Base-by-base conservation (phyloP, 1,140 invertebrate species). In the Scaptomyza montana region DNA sequence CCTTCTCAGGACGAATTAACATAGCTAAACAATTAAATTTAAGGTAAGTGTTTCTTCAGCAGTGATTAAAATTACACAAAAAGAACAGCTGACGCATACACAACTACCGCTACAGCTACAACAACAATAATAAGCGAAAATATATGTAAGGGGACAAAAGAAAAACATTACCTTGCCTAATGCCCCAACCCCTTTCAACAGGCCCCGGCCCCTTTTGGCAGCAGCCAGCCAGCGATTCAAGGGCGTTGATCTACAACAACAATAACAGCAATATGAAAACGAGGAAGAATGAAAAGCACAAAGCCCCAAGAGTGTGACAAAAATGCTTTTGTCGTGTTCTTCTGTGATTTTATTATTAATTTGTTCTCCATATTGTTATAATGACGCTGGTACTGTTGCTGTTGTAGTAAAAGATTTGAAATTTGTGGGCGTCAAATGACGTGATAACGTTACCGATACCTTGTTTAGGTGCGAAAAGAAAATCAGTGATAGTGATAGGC, bases 71-170 rank as follows among this genome's bases (percentile, higher is more conserved):
- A 54, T 33, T 33, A 41, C 50, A 65, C 19, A 56, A 64, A 65
- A 64, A 41, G 67, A 78, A 78, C 79, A 82, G 75, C 75, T 78
- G 75, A 82, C 79, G 79, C 77, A 80, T 70, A 30, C 74, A 56
- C 61, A 55, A 45, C 12, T 39, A 63, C 59, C 54, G 16, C 7
- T 25, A 46, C 10, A 49, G 33, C 33, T 36, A 30, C 55, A 66
- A 43, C 36, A 36, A 21, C 60, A 70, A 46, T 47, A 57, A 57
- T 65, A 39, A 66, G 43, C 25, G 25, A 43, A 25, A 25, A 16
- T 16, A 16, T 16, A 16, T 16, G 16, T 16, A 25, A 25, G 21
- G 3, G 21, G 47, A 64, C 54, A 43, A 4, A 43, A 59, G 68
- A 71, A 71, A 56, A 69, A 57, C 60, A 75, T 71, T 65, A 75